Conservation (phyloP, 2,797 vertebrate genomes). For the Pipistrellus nathusii region DNA sequence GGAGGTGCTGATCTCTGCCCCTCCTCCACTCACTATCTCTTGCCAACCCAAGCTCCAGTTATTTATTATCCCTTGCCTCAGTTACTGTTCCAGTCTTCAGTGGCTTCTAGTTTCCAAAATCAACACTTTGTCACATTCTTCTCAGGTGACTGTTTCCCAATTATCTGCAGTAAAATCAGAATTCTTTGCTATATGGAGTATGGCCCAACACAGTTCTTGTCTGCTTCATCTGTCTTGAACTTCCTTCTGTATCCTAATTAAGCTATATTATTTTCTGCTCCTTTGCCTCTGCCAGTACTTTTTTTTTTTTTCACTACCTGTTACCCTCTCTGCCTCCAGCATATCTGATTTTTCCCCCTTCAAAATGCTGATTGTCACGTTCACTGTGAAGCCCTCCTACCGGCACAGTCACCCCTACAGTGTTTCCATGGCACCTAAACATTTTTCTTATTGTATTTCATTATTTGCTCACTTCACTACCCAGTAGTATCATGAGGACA, state of each 20-base stretch:
- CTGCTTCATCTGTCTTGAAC: background rate
- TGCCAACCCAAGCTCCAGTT: background rate
- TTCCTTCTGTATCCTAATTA: background rate
- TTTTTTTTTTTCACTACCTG: background rate
- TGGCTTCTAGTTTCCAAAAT: background rate
- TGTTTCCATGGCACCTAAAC: background rate
- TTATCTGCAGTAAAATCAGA: background rate
- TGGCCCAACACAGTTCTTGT: background rate
- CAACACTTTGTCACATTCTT: background rate
- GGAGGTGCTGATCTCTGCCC: background rate
- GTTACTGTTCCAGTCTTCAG: background rate
- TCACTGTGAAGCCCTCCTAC: background rate
- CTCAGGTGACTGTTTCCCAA: background rate
- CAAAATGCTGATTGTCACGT: background rate
- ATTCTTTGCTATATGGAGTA: background rate
- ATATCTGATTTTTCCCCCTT: background rate
- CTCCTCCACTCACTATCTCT: background rate
- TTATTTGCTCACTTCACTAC: background rate
- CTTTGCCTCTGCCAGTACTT: background rate
- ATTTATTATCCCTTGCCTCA: background rate
- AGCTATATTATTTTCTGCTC: background rate
- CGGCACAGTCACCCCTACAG: background rate
- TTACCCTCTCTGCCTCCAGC: background rate
- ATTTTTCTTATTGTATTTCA: background rate
- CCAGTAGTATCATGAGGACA: background rate